These are phyloP conservation scores for Tretioscincus oriximinensis DNA, from an alignment of 2,113 vertebrate genomes.

Conservation along the genomic window DNA sequence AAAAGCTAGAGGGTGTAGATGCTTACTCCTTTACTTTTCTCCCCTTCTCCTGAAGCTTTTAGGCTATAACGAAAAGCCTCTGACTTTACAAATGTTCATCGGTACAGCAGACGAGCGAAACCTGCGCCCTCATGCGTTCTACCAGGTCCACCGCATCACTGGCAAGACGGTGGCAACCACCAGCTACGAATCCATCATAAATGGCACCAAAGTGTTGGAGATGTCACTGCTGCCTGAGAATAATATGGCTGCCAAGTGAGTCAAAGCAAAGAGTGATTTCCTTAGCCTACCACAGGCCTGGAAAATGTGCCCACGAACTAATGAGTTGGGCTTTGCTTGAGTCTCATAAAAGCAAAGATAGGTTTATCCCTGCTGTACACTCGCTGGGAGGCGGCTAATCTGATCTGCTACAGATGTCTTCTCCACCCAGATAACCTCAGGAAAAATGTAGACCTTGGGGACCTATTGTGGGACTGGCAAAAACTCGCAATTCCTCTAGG, in stretches of 20 bases:
- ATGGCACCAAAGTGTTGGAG: conserved; percentile 88
- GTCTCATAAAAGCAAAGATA: background rate
- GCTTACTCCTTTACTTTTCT: background rate
- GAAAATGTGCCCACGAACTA: background rate
- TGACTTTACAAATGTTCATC: conserved; percentile 91
- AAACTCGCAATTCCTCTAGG: no score
- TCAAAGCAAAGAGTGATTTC: background rate
- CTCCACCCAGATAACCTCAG: no score
- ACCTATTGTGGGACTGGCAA: no score
- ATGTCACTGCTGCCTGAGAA: conserved; percentile 88
- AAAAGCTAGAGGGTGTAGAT: background rate
- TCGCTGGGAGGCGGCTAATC: no score
- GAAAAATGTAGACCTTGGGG: no score
- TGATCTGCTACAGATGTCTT: no score
- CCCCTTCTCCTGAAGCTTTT: conserved; percentile 71
- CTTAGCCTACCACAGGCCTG: background rate
- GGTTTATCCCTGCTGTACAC: background rate
- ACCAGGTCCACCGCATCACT: conserved; percentile 90
- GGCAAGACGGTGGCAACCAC: conserved; percentile 93
- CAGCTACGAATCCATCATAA: conserved; percentile 88
- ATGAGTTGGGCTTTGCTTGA: no score
- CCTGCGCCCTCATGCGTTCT: conserved; percentile 88
- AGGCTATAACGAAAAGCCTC: conserved; percentile 86
- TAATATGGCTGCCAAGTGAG: conserved; percentile 92
- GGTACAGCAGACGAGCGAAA: conserved; percentile 90